Percentiles rank a stretch among this genome's conserved stretches.
Evolutionary conservation across 2,113 vertebrate species (phyloP).

Genomic region (Solenodon paradoxus): DNA sequence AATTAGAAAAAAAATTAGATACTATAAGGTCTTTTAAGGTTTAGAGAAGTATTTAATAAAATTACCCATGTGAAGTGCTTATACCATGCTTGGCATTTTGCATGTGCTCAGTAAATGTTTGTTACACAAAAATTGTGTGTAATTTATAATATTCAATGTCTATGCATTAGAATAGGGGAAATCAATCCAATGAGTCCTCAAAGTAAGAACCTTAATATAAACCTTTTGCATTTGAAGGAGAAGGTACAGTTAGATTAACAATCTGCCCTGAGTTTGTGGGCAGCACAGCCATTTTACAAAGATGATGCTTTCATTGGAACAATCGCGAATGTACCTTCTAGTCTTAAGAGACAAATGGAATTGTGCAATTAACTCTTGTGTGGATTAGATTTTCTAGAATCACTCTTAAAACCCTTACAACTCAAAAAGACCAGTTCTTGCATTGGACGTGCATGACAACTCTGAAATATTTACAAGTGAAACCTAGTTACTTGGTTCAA

Average conservation of each 20-base stretch:
- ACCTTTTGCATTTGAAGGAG: neutral
- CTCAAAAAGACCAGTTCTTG: neutral
- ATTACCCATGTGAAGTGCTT: neutral
- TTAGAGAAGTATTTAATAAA: neutral
- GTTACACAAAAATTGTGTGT: neutral
- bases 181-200: neutral
- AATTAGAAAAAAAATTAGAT: neutral
- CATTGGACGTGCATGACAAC: neutral
- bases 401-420: neutral
- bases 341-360: neutral
- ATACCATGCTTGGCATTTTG: neutral
- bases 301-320: neutral
- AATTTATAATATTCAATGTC: neutral
- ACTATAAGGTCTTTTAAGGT: neutral
- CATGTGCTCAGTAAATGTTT: neutral
- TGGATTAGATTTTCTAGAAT: neutral
- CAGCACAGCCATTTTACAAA: neutral
- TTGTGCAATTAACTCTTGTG: neutral
- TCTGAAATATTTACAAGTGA: neutral
- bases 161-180: neutral
- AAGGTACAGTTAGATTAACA: neutral
- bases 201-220: neutral
- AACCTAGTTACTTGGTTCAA: neutral
- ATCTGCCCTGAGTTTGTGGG: neutral
- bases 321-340: neutral